Percentiles rank a stretch among this genome's conserved stretches.
Conservation (phyloP, 2,888 invertebrate genomes). For the Apeira syringaria region DNA sequence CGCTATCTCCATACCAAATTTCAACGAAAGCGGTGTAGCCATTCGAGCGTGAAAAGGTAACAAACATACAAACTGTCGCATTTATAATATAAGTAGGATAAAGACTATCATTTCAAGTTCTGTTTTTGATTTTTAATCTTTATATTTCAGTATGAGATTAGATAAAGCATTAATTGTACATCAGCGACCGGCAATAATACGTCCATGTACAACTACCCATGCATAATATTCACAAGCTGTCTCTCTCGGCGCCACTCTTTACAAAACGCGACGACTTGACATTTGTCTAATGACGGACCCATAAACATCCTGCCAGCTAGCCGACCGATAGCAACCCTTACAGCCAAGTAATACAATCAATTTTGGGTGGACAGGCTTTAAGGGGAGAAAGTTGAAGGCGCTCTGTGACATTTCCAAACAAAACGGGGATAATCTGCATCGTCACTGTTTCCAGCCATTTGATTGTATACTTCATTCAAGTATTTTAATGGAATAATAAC, state of each 20-base stretch:
- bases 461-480: constrained; percentile 13
- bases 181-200: not conserved
- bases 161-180: not conserved
- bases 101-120: no score
- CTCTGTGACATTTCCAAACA: constrained; percentile 22
- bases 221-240: constrained; percentile 1
- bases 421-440: constrained; percentile 39
- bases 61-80: no score
- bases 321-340: constrained; percentile 20
- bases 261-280: constrained; percentile 48
- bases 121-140: no score
- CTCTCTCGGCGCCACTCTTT: constrained; percentile 34
- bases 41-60: no score
- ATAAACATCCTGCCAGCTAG: constrained; percentile 14
- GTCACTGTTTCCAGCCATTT: constrained; percentile 28
- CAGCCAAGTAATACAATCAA: constrained; percentile 17
- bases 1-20: no score
- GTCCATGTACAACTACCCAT: not conserved
- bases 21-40: no score
- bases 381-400: constrained; percentile 12
- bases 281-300: constrained; percentile 48
- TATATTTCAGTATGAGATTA: no score
- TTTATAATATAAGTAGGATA: no score
- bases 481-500: constrained; percentile 11
- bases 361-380: constrained; percentile 14